Percentiles rank a stretch among this genome's conserved stretches.
Evolutionary conservation across 2,888 invertebrate species (phyloP).

Genomic region (Adelognathus sp.): DNA sequence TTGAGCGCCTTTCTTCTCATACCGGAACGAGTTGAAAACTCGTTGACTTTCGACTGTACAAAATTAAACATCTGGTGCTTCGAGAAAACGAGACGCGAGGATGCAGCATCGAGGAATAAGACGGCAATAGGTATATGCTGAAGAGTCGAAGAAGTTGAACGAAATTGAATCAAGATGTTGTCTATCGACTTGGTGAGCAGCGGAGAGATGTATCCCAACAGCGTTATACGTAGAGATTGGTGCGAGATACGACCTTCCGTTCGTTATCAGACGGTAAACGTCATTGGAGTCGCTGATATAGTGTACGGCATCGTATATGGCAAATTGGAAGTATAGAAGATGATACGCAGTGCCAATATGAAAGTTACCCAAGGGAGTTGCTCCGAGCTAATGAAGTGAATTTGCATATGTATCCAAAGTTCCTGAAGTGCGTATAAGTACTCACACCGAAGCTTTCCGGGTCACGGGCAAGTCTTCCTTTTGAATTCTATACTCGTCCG

Average conservation of each 20-base stretch:
- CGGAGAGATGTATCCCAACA: no score
- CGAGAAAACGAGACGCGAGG: background rate
- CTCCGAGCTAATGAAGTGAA: background rate
- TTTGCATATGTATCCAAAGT: background rate
- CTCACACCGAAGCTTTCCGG: background rate
- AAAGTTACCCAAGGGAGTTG: background rate
- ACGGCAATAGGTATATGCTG: background rate
- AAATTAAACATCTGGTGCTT: constrained; percentile 29
- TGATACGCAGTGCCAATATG: background rate
- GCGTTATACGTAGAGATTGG: no score
- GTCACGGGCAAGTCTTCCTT: background rate
- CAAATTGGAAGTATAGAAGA: background rate
- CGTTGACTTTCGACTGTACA: constrained; percentile 25
- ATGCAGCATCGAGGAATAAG: background rate
- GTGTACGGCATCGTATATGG: background rate
- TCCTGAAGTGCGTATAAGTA: background rate
- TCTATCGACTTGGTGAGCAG: no score
- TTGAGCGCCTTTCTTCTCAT: constrained; percentile 3
- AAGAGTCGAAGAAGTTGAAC: background rate
- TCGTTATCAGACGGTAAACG: no score
- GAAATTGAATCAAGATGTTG: background rate
- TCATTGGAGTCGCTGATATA: background rate
- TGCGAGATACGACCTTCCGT: no score
- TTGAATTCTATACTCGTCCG: background rate
- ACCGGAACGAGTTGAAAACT: constrained; percentile 4